Evolutionary conservation across 2,797 vertebrate genomes (phyloP).

Genomic region (Enteromius radiatus): DNA sequence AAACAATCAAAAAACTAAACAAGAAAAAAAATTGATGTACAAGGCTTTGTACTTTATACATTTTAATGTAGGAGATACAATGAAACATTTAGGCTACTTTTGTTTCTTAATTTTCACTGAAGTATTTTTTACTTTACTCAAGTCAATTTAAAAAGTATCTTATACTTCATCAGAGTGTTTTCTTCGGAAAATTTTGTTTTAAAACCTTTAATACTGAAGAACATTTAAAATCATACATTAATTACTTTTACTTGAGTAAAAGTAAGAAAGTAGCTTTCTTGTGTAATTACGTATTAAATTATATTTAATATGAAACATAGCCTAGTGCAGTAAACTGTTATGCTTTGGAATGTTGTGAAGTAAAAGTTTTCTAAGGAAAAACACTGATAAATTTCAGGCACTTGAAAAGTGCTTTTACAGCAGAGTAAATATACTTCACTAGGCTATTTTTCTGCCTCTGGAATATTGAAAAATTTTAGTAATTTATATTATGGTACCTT

Average conservation of each 20-base stretch:
- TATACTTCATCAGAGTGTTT: too few species aligned
- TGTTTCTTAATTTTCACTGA: neutral
- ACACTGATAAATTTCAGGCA: neutral
- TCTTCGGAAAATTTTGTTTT: too few species aligned
- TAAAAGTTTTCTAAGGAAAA: neutral
- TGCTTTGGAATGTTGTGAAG: neutral
- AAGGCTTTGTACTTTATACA: neutral
- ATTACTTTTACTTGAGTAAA: neutral
- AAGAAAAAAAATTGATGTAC: neutral
- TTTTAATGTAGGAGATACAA: neutral
- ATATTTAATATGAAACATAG: neutral
- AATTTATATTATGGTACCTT: too few species aligned
- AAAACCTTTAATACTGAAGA: too few species aligned
- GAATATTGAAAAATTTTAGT: neutral
- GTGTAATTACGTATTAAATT: neutral
- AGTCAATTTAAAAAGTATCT: neutral
- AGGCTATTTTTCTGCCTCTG: neutral
- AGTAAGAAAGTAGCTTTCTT: too few species aligned
- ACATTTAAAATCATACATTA: neutral
- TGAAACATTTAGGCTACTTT: neutral
- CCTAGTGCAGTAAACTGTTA: neutral
- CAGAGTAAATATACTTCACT: neutral
- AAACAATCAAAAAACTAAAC: neutral
- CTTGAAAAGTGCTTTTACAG: neutral
- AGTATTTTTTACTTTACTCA: too few species aligned